Percentiles rank a stretch among this genome's conserved stretches.
These are phyloP conservation scores for Boulengeromyrus knoepffleri DNA, from an alignment of 2,113 vertebrate species.

Conservation along the genomic window DNA sequence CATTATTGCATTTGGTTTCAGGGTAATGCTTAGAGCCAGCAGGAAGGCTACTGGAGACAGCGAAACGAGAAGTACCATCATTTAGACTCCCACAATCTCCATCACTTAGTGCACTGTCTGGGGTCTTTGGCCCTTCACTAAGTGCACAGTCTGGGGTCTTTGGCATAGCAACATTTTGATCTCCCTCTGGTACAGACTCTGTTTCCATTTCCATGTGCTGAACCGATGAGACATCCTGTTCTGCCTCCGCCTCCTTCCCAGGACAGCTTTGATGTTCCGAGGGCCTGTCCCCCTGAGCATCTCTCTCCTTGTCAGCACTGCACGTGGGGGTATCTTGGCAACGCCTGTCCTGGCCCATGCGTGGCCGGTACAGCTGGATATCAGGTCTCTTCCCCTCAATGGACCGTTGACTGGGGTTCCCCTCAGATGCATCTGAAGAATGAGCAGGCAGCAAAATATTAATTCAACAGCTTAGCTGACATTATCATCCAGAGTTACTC, in stretches of 20 bases:
- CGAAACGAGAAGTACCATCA: not conserved
- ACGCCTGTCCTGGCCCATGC: conserved; percentile 59
- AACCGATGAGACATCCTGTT: not conserved
- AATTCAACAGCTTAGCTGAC: not conserved
- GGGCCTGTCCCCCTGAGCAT: not conserved
- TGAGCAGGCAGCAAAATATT: not conserved
- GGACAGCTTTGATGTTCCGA: not conserved
- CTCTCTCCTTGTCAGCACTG: not conserved
- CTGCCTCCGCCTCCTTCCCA: conserved; percentile 10
- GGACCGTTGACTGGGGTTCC: conserved; percentile 62
- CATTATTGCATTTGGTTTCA: not conserved
- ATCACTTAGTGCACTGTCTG: not conserved
- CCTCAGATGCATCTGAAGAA: conserved; percentile 51
- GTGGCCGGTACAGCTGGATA: conserved; percentile 77
- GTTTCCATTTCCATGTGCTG: not conserved
- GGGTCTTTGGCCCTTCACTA: not conserved
- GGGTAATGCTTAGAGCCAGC: not conserved
- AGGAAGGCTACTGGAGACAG: not conserved
- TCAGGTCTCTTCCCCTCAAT: conserved; percentile 79
- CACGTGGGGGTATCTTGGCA: not conserved
- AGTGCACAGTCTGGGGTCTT: not conserved
- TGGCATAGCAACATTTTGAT: not conserved
- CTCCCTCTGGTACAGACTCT: not conserved
- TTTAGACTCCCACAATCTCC: not conserved
- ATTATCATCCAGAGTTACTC: not conserved